A percentile compares a stretch with the other conserved stretches of the same genome.
phyloP scores from a whole-genome alignment of 53 echinoderm and acorn worm species.

The Holothuria scabra region DNA sequence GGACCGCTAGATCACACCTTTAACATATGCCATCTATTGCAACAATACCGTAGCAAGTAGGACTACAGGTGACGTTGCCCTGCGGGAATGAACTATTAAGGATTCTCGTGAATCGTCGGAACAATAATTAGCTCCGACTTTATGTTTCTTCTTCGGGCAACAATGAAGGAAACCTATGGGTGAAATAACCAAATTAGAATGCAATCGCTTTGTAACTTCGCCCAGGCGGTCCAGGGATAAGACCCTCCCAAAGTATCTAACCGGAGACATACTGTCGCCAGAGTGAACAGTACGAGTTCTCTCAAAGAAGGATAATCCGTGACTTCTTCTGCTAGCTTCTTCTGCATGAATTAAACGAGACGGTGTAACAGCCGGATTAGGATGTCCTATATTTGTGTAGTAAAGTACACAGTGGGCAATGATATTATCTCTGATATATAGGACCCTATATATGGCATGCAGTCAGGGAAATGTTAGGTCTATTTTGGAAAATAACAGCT shows the following conservation, averaged over 20 bases:
- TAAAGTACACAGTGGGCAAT: too few relatives aligned
- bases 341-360: too few relatives aligned
- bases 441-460: too few relatives aligned
- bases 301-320: slow-evolving; percentile 25
- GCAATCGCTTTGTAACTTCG: too few relatives aligned
- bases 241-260: background rate
- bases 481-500: too few relatives aligned
- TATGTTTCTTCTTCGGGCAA: background rate
- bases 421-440: too few relatives aligned
- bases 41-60: slow-evolving; percentile 1
- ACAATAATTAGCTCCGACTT: background rate
- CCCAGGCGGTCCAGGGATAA: too few relatives aligned
- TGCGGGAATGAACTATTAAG: background rate
- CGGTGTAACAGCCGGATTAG: too few relatives aligned
- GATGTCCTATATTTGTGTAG: too few relatives aligned
- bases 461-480: too few relatives aligned
- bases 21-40: background rate
- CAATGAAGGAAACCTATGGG: slow-evolving; percentile 20
- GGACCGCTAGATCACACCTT: slow-evolving; percentile 18
- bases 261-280: slow-evolving; percentile 34
- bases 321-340: slow-evolving; percentile 17
- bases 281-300: background rate
- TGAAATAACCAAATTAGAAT: slow-evolving; percentile 7
- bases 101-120: background rate
- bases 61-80: background rate